Percentiles rank a stretch among this genome's conserved stretches.
Evolutionary conservation across 2,113 vertebrate genomes (phyloP).

Genomic region (Pseudolaguvia tuberculata): DNA sequence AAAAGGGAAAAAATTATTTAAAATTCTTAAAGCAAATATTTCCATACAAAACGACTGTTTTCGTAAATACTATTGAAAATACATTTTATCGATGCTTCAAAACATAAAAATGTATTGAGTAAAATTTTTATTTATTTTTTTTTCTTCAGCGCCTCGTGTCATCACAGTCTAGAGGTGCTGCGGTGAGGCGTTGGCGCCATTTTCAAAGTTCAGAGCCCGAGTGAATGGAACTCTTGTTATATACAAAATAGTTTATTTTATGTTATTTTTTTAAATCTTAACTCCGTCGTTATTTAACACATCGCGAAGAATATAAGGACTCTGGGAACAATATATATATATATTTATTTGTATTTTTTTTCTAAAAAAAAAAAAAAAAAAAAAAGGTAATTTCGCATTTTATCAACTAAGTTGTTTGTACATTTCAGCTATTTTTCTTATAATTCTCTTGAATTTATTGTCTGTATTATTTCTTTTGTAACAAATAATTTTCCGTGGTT

Average conservation of each 20-base stretch:
- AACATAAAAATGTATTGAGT: conserved; percentile 25
- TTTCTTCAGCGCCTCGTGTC: conserved; percentile 43
- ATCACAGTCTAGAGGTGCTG: conserved; percentile 44
- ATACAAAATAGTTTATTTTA: conserved; percentile 21
- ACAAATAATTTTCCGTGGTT: background rate
- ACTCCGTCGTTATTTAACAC: background rate
- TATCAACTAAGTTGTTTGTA: background rate
- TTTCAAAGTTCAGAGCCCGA: conserved; percentile 50
- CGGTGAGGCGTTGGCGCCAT: conserved; percentile 47
- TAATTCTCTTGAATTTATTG: background rate
- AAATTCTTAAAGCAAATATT: conserved; percentile 31
- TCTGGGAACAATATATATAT: conserved; percentile 5
- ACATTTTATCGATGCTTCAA: background rate
- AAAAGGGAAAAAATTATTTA: conserved; percentile 42
- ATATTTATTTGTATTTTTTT: background rate
- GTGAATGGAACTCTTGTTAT: conserved; percentile 45
- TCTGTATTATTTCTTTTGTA: background rate
- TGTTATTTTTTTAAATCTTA: background rate
- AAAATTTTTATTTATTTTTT: conserved; percentile 48
- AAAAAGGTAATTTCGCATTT: conserved; percentile 35
- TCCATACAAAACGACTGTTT: background rate
- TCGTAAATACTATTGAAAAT: conserved; percentile 6
- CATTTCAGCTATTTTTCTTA: background rate
- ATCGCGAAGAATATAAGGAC: background rate
- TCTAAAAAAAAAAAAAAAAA: too few relatives aligned